Evolutionary conservation across 2,113 vertebrate genomes (phyloP), one percentile per base, ranked within the genome.

Genomic region (Eolophus roseicapilla): DNA sequence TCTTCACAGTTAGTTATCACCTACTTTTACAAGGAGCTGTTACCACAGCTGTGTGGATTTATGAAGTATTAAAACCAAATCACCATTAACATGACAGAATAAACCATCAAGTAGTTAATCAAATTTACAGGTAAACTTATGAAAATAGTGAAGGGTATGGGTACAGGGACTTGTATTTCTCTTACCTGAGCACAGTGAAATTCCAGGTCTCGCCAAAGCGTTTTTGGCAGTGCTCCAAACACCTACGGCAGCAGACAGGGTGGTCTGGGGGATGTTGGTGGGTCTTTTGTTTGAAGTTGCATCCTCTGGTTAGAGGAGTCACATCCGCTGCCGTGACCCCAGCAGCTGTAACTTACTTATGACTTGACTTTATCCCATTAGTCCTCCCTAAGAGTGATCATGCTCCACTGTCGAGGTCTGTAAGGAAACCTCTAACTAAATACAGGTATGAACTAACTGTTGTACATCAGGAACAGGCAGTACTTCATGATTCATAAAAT

Each of bases 241-340:
- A 16, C 39, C 46, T n/a, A 11, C 11, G 7, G 25, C 41, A 14
- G 70, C 60, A 63, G 59, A 4, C 0, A 0, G n/a, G 65, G 37
- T 1, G 17, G 21, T 1, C 35, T 57, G 35, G 46, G 37, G 59
- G 14, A 24, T 50, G n/a, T 1, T 28, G 53, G 41, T 41, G 37
- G 49, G 62, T 39, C 37, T 65, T 16, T 13, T 43, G 23, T 25
- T 33, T 46, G 35, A 63, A 63, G 62, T 41, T 53, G 46, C 52
- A 11, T 52, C 21, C 7, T 18, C 29, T 52, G 39, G 37, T 37
- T 23, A 11, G 24, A 75, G 68, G 39, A 41, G 25, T 43, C 3
- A 3, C 8, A 31, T 53, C 39, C n/a, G n/a, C n/a, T n/a, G n/a
- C n/a, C n/a, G n/a, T n/a, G n/a, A n/a, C n/a, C n/a, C 57, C 44